Percentiles rank a stretch among this genome's conserved stretches.
These are phyloP conservation scores for Petrolisthes cinctipes DNA, from an alignment of 2,888 invertebrate genomes.

Conservation along the genomic window DNA sequence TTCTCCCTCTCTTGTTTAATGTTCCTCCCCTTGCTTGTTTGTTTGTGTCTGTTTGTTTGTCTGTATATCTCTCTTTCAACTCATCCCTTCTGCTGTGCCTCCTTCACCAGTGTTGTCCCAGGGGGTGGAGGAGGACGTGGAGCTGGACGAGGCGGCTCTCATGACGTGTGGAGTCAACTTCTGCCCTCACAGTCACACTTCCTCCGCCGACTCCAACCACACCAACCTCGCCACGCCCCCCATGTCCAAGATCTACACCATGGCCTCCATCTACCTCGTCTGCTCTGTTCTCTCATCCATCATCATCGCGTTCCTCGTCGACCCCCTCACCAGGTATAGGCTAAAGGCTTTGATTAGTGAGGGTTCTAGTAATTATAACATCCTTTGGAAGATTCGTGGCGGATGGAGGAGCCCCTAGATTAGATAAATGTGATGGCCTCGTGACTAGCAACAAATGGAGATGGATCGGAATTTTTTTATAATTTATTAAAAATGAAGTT, in stretches of 20 bases:
- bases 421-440: too few relatives aligned
- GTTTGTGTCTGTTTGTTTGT: constrained; percentile 7
- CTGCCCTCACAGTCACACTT: constrained; percentile 72
- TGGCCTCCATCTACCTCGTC: constrained; percentile 88
- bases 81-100: not conserved
- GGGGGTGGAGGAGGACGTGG: constrained; percentile 76
- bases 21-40: not conserved
- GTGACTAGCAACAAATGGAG: too few relatives aligned
- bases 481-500: too few relatives aligned
- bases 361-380: too few relatives aligned
- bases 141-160: constrained; percentile 51
- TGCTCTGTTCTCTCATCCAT: constrained; percentile 88
- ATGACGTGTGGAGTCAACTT: constrained; percentile 73
- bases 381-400: too few relatives aligned
- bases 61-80: not conserved
- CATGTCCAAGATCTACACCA: constrained; percentile 85
- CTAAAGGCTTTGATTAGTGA: too few relatives aligned
- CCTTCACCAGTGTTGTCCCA: constrained; percentile 78
- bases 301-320: constrained; percentile 88
- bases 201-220: constrained; percentile 19
- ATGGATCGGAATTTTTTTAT: too few relatives aligned
- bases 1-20: not conserved
- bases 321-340: constrained; percentile 85
- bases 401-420: too few relatives aligned
- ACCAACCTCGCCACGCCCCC: constrained; percentile 80